Base-by-base conservation (phyloP, 2,888 invertebrate genomes). In the Sialis fuliginosa region DNA sequence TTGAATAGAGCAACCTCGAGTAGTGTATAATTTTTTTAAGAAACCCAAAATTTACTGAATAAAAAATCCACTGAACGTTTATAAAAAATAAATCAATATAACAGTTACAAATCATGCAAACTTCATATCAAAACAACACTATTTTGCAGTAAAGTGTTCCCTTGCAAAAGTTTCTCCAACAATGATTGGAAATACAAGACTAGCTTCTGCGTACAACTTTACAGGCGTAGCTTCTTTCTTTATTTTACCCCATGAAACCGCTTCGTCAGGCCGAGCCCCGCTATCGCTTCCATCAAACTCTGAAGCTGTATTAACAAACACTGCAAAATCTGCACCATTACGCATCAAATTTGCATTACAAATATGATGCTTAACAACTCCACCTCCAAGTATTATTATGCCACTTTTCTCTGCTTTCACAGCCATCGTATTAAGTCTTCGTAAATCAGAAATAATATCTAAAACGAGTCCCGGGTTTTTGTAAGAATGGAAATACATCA, bases 311-410 rank as follows among this genome's bases (percentile, higher is more conserved):
- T 99, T 98, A 8, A 99, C 69, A 64, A 86, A 98, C 1, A 99
- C 93, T 0, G 92, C 75, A 67, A 73, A 97, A 64, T 98, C 93
- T 1, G 96, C 92, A 10, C 98, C 98, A 64, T 98, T 97, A 54
- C 97, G 75, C 98, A 98, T 98, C 48, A 98, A 72, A 72, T 99
- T 99, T 2, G 98, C 96, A 72, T 99, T 99, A 66, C 92, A 95
- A 55, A 97, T 95, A 61, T 99, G 98, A 68, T 99, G 98, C 66
- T 99, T 99, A n/a, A 97, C 74, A 0, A 98, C 69, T 6, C 96
- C 96, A 1, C 96, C 96, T 4, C 97, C 97, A 49, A 97, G 65
- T 50, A 99, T 93, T 37, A 99, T 83, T 77, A 97, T 88, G 8
- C 98, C 98, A n/a, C 89, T 84, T 60, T 91, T 84, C 30, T 79